phyloP scores from a whole-genome alignment of 2,113 vertebrate species.

The Chamaea fasciata region DNA sequence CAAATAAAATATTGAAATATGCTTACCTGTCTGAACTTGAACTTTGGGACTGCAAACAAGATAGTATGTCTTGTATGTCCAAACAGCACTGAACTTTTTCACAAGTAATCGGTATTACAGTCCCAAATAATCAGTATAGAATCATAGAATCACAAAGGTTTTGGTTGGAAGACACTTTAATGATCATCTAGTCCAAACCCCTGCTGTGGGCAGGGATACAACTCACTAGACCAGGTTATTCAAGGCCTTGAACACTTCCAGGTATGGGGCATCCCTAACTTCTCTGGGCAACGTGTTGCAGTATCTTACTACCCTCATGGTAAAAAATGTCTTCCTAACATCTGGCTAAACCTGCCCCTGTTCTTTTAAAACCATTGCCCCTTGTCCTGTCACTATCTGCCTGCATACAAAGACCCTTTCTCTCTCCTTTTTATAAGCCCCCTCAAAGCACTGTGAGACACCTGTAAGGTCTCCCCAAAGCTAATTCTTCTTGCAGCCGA shows the following conservation, averaged over 20 bases:
- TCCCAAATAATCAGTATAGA: background rate
- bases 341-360: background rate
- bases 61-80: background rate
- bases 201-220: background rate
- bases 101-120: background rate
- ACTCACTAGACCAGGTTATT: background rate
- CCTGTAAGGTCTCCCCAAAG: background rate
- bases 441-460: background rate
- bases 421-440: background rate
- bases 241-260: background rate
- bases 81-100: background rate
- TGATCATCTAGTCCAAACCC: background rate
- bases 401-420: accelerated
- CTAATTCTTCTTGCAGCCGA: background rate
- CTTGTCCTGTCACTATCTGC: background rate
- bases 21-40: background rate
- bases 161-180: background rate
- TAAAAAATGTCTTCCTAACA: background rate
- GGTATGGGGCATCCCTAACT: background rate
- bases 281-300: background rate
- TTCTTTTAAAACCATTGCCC: background rate
- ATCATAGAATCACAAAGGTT: background rate
- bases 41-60: background rate
- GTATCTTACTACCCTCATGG: background rate
- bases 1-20: background rate